A percentile compares a stretch with the other conserved stretches of the same genome.
Conservation (phyloP, 2,888 invertebrate genomes). For the Cactoblastis cactorum region DNA sequence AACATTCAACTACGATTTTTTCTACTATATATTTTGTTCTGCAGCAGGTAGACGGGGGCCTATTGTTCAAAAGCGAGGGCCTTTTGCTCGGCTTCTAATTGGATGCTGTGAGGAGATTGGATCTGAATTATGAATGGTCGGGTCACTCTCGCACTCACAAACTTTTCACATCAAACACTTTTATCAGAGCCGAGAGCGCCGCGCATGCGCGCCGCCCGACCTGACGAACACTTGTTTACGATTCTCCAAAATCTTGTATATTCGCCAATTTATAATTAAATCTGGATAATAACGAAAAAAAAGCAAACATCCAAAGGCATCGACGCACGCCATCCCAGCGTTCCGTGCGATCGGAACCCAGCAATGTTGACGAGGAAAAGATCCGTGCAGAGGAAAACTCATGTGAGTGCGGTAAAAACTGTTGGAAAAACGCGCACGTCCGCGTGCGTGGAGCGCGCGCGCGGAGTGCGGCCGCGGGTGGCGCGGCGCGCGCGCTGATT, state of each 20-base stretch:
- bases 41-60: too few relatives aligned
- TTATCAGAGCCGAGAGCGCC: slow-evolving; percentile 35
- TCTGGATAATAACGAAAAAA: slow-evolving; percentile 1
- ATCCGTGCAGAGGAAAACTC: slow-evolving; percentile 58
- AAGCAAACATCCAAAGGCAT: slow-evolving; percentile 23
- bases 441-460: slow-evolving; percentile 48
- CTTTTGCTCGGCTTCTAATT: neutral
- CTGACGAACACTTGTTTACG: slow-evolving; percentile 35
- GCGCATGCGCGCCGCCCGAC: slow-evolving; percentile 40
- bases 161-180: slow-evolving; percentile 59
- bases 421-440: slow-evolving; percentile 55
- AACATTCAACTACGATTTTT: too few relatives aligned
- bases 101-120: slow-evolving; percentile 27
- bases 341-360: slow-evolving; percentile 52
- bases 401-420: slow-evolving; percentile 54
- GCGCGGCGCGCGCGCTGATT: slow-evolving; percentile 41
- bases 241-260: slow-evolving; percentile 22
- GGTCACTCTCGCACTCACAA: slow-evolving; percentile 46
- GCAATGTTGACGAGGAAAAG: slow-evolving; percentile 62
- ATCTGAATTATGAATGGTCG: slow-evolving; percentile 38
- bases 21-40: too few relatives aligned
- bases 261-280: slow-evolving; percentile 14
- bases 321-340: slow-evolving; percentile 27
- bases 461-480: slow-evolving; percentile 41
- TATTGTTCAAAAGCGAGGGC: neutral